phyloP scores from a whole-genome alignment of 2,888 invertebrate species.

The Phorcus lineatus region DNA sequence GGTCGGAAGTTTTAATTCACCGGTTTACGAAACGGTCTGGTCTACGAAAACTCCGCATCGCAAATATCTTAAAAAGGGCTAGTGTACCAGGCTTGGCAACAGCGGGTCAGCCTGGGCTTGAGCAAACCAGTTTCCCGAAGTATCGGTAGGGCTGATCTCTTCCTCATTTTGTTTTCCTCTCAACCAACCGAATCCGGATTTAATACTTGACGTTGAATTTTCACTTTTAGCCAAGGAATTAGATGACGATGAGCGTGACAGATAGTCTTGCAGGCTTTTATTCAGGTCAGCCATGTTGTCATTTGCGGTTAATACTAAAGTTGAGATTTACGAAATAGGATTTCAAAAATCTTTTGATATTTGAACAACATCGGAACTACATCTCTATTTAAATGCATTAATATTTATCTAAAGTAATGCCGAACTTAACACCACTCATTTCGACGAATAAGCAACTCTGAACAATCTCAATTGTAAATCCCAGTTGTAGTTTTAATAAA shows the following conservation, averaged over 20 bases:
- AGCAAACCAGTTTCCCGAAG: constrained; percentile 72
- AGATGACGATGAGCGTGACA: constrained; percentile 59
- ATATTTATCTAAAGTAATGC: no score
- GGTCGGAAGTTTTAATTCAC: no score
- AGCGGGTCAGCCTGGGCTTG: constrained; percentile 73
- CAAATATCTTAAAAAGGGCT: background rate
- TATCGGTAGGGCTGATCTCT: constrained; percentile 45
- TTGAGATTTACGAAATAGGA: no score
- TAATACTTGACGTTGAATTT: constrained; percentile 26
- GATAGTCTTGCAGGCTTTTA: constrained; percentile 63
- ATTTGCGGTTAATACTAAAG: background rate
- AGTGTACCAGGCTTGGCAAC: constrained; percentile 73
- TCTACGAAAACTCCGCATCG: no score
- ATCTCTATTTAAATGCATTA: no score
- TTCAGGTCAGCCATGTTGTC: constrained; percentile 64
- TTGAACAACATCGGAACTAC: no score
- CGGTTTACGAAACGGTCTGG: no score
- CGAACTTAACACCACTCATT: no score
- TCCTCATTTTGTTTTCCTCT: constrained; percentile 29
- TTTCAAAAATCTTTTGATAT: no score
- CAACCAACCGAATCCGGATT: constrained; percentile 41
- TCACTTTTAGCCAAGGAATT: constrained; percentile 40
- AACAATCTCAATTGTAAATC: background rate
- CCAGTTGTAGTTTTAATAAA: background rate
- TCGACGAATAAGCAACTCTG: no score